Base-by-base conservation (phyloP, 2,797 vertebrate species). In the Coluber constrictor region DNA sequence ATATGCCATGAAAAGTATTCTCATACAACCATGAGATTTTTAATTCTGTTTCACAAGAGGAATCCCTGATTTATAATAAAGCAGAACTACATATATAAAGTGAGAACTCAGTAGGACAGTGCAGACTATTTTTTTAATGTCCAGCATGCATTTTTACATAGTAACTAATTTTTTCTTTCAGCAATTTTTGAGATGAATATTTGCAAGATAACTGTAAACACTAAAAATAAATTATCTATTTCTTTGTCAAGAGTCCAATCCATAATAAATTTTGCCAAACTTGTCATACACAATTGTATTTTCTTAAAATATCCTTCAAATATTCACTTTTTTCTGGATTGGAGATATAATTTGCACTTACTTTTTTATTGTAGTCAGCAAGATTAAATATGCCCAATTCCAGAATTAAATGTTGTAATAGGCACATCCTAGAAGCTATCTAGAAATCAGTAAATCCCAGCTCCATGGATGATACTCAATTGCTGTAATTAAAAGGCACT, bases 401-500 rank as follows among this genome's bases (percentile, higher is more conserved):
- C 59, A 11, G 9, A 55, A 79, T 91, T 66, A 66, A 11, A 51
- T 59, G 32, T 87, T 60, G 89, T 16, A 83, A 66, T 5, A 92
- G 90, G 9, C 94, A 57, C 74, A 70, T 96, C 29, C 88, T 95
- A 23, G 79, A 47, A 93, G 23, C 56, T 79, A n/a, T 94, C 90
- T 94, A 86, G 56, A 70, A 90, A 51, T 10, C 37, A 92, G 86
- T 93, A 59, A 93, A 70, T 86, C 55, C 91, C 54, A 87, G 32
- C 89, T 51, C 94, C 27, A 10, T 43, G 60, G 66, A 92, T 56
- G 91, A 93, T 23, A 70, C 89, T 70, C 57, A 93, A 95, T 4
- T 95, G 94, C 94, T 92, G 86, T 95, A 93, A 96, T 93, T 93
- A 96, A 94, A 97, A 97, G 96, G 96, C 96, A 97, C 96, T 97